Evolutionary conservation across 2,888 invertebrate genomes (phyloP), one percentile per base, ranked within the genome.

Genomic region (Drosophila rellima): DNA sequence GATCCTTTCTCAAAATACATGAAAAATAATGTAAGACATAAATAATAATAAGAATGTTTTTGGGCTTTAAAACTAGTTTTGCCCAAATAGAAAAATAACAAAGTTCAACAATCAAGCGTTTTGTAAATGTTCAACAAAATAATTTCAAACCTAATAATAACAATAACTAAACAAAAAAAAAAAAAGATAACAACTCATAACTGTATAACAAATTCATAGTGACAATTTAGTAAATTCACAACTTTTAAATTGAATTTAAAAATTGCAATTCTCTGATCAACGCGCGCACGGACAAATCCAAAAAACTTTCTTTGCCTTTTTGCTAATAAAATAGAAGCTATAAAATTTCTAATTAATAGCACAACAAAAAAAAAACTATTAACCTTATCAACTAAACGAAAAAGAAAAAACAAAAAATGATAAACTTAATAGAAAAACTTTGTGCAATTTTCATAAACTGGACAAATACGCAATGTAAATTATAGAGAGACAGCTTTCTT

Each of bases 301-400:
- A 51, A 35, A 29, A 26, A 52, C 56, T 55, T 65, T 60, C 23
- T 31, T 44, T 65, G 60, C 56, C 64, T 77, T 79, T 63, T 79
- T 63, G 88, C 85, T 84, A 80, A 82, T 80, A 85, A 82, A 84
- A 84, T 82, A 88, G 85, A 90, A 88, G 84, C 77, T 74, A 70
- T 73, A 78, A 88, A 78, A 84, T 85, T 90, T 83, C 89, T 82
- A 83, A 76, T 78, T 72, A 86, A 89, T 89, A 90, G 91, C 91
- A 81, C 76, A 83, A 77, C 62, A 81, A 83, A 71, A 72, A 68
- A 15, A 29, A n/a, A 4, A 44, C 42, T 39, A 42, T 37, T 62
- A 62, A 48, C 29, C 20, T 56, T 51, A 29, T 10, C 26, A 65
- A 72, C 64, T 66, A 67, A 68, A 59, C 57, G 40, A 45, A 33